A percentile compares a stretch with the other conserved stretches of the same genome.
Conservation (phyloP, 2,888 invertebrate species). For the Aquatica leii region DNA sequence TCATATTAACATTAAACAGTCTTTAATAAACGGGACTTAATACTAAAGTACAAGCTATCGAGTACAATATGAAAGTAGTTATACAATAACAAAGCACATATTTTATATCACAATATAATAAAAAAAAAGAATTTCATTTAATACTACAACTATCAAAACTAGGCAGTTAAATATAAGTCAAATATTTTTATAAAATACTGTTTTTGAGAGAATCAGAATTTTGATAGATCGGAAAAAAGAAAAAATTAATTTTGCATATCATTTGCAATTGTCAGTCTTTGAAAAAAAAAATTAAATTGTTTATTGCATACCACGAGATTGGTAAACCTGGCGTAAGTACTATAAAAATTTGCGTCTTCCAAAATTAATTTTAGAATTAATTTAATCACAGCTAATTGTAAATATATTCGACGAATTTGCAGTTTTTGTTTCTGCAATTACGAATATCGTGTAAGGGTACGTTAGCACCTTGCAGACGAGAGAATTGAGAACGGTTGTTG, state of each 20-base stretch:
- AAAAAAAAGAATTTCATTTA: no score
- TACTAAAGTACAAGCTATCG: no score
- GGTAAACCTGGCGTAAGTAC: slow-evolving; percentile 7
- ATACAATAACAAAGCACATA: no score
- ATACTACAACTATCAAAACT: no score
- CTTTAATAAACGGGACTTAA: no score
- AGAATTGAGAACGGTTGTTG: slow-evolving; percentile 68
- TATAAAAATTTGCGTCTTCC: not conserved
- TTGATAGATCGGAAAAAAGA: not conserved
- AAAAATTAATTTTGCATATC: not conserved
- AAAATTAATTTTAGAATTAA: not conserved
- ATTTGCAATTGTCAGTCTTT: slow-evolving; percentile 14
- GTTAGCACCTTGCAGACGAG: slow-evolving; percentile 40
- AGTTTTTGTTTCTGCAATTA: slow-evolving; percentile 26
- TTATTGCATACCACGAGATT: not conserved
- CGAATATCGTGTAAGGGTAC: slow-evolving; percentile 37
- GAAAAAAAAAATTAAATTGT: not conserved
- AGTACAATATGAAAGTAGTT: no score
- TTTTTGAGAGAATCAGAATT: no score
- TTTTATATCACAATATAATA: no score
- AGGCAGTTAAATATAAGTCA: no score
- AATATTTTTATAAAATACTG: no score
- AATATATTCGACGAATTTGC: slow-evolving; percentile 33
- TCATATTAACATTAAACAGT: no score
- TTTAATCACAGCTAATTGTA: slow-evolving; percentile 4